A percentile compares a stretch with the other conserved stretches of the same genome.
phyloP scores from a whole-genome alignment of 2,113 vertebrate species.

The Hemichromis elongatus region DNA sequence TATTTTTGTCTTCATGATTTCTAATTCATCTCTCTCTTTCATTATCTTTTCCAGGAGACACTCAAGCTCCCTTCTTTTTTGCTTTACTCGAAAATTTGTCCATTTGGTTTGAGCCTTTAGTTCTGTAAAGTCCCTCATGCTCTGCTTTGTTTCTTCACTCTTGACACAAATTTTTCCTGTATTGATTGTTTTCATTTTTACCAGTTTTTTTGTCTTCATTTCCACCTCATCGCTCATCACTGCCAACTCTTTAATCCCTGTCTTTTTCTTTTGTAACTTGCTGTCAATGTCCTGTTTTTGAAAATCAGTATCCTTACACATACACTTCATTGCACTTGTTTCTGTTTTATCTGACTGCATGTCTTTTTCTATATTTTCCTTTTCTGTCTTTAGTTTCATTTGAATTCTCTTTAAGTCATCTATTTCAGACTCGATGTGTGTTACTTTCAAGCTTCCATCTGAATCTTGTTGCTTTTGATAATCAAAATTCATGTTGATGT shows the following conservation, averaged over 20 bases:
- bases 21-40: conserved; percentile 31
- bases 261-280: conserved; percentile 8
- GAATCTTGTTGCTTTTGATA: neutral
- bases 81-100: conserved; percentile 18
- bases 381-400: neutral
- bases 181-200: conserved; percentile 11
- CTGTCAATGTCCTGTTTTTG: conserved; percentile 36
- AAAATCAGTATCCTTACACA: conserved; percentile 13
- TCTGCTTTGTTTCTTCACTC: conserved; percentile 1
- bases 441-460: neutral
- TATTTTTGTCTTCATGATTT: conserved; percentile 18
- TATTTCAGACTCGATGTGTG: neutral
- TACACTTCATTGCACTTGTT: neutral
- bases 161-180: conserved; percentile 2
- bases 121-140: neutral
- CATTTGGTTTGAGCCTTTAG: conserved; percentile 19
- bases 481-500: neutral
- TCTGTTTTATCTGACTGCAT: too few relatives aligned
- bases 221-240: conserved; percentile 23
- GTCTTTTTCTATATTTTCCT: neutral
- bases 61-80: conserved; percentile 5
- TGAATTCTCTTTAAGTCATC: neutral
- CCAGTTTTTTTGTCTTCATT: conserved; percentile 17
- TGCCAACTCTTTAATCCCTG: conserved; percentile 31
- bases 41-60: conserved; percentile 4